Percentiles rank a stretch among this genome's conserved stretches.
Evolutionary conservation across 2,797 vertebrate genomes (phyloP).

Genomic region (Numenius phaeopus): DNA sequence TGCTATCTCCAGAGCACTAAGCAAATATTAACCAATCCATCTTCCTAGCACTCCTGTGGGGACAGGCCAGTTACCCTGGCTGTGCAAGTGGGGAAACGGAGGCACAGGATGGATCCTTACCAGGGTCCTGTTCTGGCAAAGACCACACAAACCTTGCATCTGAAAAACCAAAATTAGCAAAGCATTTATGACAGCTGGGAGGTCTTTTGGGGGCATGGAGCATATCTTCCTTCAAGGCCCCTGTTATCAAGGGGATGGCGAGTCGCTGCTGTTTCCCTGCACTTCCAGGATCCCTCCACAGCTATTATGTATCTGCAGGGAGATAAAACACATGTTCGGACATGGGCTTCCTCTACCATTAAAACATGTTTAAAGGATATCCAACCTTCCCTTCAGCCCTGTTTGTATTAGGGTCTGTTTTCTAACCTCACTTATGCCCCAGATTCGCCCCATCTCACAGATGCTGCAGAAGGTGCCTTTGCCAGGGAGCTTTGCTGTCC

Average conservation of each 20-base stretch:
- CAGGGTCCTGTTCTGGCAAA: neutral
- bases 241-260: neutral
- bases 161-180: neutral
- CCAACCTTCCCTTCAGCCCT: neutral
- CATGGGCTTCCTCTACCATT: neutral
- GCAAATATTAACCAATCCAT: slow-evolving; percentile 53
- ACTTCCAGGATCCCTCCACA: neutral
- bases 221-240: neutral
- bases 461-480: neutral
- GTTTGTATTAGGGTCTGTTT: neutral
- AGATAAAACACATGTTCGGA: neutral
- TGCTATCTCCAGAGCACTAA: slow-evolving; percentile 41
- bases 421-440: fast-evolving
- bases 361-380: neutral
- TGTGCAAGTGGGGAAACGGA: neutral
- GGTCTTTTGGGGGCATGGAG: fast-evolving
- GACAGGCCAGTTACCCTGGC: neutral
- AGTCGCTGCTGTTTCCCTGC: neutral
- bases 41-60: neutral
- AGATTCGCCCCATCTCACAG: neutral
- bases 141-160: neutral
- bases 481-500: neutral
- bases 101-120: neutral
- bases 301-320: neutral
- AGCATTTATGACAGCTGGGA: neutral